Evolutionary conservation across 2,888 invertebrate genomes (phyloP).

Genomic region (Drosophila anceps): DNA sequence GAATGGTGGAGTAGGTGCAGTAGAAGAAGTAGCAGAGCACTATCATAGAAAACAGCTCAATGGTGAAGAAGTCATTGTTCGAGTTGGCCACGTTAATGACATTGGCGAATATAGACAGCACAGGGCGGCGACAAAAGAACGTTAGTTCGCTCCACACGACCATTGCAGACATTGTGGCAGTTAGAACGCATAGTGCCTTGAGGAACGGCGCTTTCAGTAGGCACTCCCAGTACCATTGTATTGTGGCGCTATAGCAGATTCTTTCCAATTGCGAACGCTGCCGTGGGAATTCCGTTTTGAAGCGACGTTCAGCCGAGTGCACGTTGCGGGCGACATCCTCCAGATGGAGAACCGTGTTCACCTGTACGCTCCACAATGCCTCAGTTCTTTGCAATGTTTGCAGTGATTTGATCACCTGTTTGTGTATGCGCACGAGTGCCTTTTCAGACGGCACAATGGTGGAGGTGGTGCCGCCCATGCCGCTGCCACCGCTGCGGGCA

Average conservation of each 20-base stretch:
- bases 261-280: constrained; percentile 87
- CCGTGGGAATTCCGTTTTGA: constrained; percentile 90
- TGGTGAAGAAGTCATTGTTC: constrained; percentile 96
- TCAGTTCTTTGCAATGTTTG: constrained; percentile 97
- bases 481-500: constrained; percentile 85
- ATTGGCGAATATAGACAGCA: constrained; percentile 98
- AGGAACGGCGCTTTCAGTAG: constrained; percentile 91
- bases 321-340: constrained; percentile 95
- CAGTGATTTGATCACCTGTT: constrained; percentile 95
- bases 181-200: constrained; percentile 89
- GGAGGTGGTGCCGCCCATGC: constrained; percentile 86
- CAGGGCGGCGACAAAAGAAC: constrained; percentile 96
- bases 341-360: constrained; percentile 91
- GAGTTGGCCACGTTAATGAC: constrained; percentile 93
- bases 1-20: constrained; percentile 98
- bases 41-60: constrained; percentile 96
- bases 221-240: constrained; percentile 99
- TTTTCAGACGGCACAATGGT: constrained; percentile 91
- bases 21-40: constrained; percentile 98
- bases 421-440: constrained; percentile 94
- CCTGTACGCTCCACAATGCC: constrained; percentile 95
- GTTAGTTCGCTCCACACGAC: constrained; percentile 99
- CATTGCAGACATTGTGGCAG: constrained; percentile 92
- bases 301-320: constrained; percentile 87
- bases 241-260: constrained; percentile 88